These are phyloP conservation scores for Wiebesia pumilae DNA, from an alignment of 1,140 invertebrate genomes.

Conservation along the genomic window DNA sequence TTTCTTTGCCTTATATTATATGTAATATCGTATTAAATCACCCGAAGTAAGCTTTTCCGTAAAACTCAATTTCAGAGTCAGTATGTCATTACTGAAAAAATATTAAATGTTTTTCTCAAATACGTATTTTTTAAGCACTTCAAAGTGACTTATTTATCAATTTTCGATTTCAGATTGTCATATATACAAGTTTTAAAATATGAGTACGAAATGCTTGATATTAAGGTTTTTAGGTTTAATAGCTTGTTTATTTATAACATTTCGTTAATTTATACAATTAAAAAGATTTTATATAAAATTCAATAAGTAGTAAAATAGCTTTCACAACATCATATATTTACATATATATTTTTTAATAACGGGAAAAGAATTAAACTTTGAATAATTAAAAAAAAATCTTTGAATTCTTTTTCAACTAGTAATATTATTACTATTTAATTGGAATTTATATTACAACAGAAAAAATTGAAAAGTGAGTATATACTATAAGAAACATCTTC, in stretches of 20 bases:
- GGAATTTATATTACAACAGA: too few species aligned
- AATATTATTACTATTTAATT: too few species aligned
- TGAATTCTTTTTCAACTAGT: too few species aligned
- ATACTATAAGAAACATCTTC: too few species aligned
- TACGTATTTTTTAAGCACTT: neutral
- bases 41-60: neutral
- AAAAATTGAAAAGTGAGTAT: too few species aligned
- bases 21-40: conserved; percentile 24
- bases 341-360: neutral
- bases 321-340: neutral
- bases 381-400: too few species aligned
- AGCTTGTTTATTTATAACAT: too few species aligned
- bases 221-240: too few species aligned
- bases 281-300: too few species aligned
- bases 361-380: too few species aligned
- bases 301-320: neutral
- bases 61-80: conserved; percentile 33
- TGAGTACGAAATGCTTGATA: neutral
- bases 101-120: neutral
- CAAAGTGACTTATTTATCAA: neutral
- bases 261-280: too few species aligned
- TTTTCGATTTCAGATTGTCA: neutral
- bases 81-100: neutral
- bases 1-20: conserved; percentile 23
- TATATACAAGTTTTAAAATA: neutral